Conservation (phyloP, 2,113 vertebrate genomes). For the Athene noctua region DNA sequence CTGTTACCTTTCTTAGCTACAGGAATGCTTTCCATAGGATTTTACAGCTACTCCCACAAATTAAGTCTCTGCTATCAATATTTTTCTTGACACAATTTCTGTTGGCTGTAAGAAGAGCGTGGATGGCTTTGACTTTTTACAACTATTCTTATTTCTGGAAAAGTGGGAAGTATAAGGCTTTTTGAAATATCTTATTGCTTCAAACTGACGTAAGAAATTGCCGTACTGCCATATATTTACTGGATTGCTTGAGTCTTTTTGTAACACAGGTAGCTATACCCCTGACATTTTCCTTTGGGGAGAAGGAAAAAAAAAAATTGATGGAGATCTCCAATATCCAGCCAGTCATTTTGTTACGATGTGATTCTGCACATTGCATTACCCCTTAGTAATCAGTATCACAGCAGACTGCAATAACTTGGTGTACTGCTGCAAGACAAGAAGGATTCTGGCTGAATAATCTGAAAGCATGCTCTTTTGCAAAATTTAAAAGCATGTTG, state of each 20-base stretch:
- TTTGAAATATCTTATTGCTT: neutral
- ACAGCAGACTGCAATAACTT: neutral
- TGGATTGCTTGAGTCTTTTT: neutral
- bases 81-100: neutral
- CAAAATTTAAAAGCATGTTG: neutral
- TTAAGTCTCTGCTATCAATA: neutral
- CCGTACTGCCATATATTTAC: neutral
- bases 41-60: neutral
- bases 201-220: neutral
- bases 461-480: neutral
- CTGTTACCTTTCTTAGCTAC: neutral
- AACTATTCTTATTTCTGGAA: neutral
- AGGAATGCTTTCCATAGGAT: neutral
- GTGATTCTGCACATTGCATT: neutral
- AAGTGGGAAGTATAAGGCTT: neutral
- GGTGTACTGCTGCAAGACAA: neutral
- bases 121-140: neutral
- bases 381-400: neutral
- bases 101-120: neutral
- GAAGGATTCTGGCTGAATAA: too few species aligned
- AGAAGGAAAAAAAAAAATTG: neutral
- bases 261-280: neutral
- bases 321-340: neutral
- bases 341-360: neutral
- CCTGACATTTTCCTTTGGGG: neutral